Evolutionary conservation across 1,140 invertebrate species (phyloP).

Genomic region (Lerema accius): DNA sequence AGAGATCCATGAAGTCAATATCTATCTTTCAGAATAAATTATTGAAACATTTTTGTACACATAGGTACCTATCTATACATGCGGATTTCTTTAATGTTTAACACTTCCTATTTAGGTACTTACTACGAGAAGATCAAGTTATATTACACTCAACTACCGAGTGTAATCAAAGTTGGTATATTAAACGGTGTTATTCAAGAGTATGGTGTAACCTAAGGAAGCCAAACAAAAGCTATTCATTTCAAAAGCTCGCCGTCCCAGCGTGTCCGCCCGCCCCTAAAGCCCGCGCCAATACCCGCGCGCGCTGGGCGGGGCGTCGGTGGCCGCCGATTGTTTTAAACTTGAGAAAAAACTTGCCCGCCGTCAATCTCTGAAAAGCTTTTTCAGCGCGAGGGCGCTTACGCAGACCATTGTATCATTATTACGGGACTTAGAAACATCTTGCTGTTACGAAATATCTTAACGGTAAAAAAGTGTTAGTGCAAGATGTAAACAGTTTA

Average conservation of each 20-base stretch:
- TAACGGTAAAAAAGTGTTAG: background rate
- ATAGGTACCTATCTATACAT: no score
- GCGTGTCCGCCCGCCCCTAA: constrained; percentile 44
- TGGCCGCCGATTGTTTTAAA: constrained; percentile 47
- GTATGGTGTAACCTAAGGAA: background rate
- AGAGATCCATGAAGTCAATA: no score
- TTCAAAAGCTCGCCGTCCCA: constrained; percentile 6
- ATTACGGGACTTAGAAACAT: background rate
- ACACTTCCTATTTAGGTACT: no score
- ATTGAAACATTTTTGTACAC: no score
- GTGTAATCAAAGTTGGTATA: no score
- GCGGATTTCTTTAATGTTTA: no score
- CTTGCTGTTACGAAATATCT: background rate
- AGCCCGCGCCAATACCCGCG: constrained; percentile 49
- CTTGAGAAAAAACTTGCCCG: constrained; percentile 55
- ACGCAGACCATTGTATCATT: background rate
- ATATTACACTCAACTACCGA: background rate
- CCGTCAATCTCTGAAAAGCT: constrained; percentile 67
- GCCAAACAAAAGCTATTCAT: constrained; percentile 4
- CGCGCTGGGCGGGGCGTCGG: constrained; percentile 58
- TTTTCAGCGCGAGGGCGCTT: constrained; percentile 59
- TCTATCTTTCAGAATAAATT: no score
- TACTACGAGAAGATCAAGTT: no score
- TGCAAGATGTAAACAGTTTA: background rate
- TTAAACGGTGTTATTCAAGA: background rate